Conservation (phyloP, 2,113 vertebrate genomes). For the Pionites leucogaster region DNA sequence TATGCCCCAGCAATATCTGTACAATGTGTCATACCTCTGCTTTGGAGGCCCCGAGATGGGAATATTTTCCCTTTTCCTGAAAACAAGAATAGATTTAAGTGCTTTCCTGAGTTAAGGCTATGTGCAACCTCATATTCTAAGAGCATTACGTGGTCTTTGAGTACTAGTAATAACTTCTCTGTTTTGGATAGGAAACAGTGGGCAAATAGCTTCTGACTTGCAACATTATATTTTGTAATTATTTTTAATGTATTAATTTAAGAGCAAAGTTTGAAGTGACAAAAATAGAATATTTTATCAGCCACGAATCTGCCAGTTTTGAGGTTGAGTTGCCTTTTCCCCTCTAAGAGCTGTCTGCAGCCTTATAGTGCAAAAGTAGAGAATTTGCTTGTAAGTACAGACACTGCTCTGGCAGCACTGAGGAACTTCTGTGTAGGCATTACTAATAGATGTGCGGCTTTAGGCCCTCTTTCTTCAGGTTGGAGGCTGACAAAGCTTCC, state of each 20-base stretch:
- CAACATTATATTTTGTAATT: slow-evolving; percentile 52
- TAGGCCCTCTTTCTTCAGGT: not conserved
- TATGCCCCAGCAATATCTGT: not conserved
- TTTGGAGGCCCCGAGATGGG: not conserved
- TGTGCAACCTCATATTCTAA: not conserved
- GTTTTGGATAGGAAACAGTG: slow-evolving; percentile 22
- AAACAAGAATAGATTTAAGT: not conserved
- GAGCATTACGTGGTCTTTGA: not conserved
- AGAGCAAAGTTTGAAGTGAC: slow-evolving; percentile 26
- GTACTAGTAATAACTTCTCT: not conserved
- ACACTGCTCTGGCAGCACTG: not conserved
- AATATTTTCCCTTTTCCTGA: not conserved
- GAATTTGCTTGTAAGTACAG: not conserved
- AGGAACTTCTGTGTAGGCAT: not conserved
- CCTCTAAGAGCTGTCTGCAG: not conserved
- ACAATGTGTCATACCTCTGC: not conserved
- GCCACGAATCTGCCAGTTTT: not conserved
- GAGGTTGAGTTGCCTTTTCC: not conserved
- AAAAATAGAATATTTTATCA: not conserved
- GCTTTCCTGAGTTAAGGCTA: not conserved
- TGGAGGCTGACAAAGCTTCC: slow-evolving; percentile 28
- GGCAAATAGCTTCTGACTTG: slow-evolving; percentile 26
- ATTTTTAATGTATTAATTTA: slow-evolving; percentile 38
- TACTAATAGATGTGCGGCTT: not conserved
- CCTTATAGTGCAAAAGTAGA: not conserved